Conservation (phyloP, 2,888 invertebrate species). For the Salticus scenicus region DNA sequence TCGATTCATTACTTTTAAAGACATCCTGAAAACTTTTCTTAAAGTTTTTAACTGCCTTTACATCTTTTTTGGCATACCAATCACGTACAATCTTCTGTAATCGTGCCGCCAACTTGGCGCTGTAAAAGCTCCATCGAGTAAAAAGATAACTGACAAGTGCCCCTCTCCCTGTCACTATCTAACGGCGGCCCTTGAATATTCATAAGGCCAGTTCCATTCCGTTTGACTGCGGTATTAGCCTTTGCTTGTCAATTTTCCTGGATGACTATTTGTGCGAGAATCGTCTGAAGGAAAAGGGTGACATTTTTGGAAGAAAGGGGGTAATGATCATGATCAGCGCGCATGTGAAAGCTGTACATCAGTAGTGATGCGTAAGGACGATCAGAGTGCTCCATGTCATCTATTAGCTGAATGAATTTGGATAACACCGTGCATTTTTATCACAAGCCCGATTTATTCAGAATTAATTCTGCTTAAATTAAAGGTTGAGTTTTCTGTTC, state of each 20-base stretch:
- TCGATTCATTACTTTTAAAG: not conserved
- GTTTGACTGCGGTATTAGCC: slow-evolving; percentile 3
- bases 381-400: not conserved
- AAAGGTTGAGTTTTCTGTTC: too few relatives aligned
- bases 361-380: not conserved
- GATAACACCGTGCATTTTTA: not conserved
- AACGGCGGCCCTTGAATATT: not conserved
- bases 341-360: not conserved
- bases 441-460: not conserved
- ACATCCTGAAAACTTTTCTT: not conserved
- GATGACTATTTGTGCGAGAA: not conserved
- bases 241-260: not conserved
- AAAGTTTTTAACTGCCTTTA: not conserved
- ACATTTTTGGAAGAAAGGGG: not conserved
- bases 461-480: not conserved
- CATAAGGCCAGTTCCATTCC: not conserved
- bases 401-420: not conserved
- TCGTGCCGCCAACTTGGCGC: slow-evolving; percentile 5
- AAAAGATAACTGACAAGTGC: not conserved
- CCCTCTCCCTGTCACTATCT: slow-evolving; percentile 1
- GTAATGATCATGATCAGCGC: too few relatives aligned
- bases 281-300: not conserved
- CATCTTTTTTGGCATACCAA: not conserved
- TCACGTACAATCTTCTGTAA: not conserved
- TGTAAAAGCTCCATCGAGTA: not conserved